A percentile compares a stretch with the other conserved stretches of the same genome.
phyloP scores from a whole-genome alignment of 2,113 vertebrate species.

The Amblyopsis rosae region DNA sequence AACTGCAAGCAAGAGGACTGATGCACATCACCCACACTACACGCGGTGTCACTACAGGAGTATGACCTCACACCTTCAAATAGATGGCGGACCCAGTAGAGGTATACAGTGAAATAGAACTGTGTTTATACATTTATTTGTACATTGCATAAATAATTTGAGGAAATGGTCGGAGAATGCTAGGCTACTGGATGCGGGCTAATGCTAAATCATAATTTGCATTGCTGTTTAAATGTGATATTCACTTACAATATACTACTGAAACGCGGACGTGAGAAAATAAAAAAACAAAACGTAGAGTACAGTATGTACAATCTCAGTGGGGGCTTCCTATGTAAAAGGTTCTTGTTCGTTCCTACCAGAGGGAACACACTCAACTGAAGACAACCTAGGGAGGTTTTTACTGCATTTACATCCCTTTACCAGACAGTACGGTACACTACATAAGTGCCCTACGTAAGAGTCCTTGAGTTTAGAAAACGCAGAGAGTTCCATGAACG shows the following conservation, averaged over 20 bases:
- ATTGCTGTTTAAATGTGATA: no score
- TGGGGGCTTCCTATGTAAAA: background rate
- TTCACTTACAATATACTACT: no score
- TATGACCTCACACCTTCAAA: background rate
- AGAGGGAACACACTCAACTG: background rate
- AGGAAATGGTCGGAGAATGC: no score
- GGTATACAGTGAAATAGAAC: slow-evolving; percentile 29
- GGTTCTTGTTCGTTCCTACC: background rate
- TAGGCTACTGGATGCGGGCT: no score
- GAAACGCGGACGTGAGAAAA: no score
- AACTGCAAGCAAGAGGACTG: slow-evolving; percentile 22
- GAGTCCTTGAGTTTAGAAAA: slow-evolving; percentile 2
- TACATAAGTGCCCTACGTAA: background rate
- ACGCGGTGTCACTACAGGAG: slow-evolving; percentile 46
- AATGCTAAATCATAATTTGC: no score
- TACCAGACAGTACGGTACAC: no score
- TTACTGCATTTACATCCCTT: no score
- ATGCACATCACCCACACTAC: slow-evolving; percentile 25
- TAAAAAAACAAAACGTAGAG: no score
- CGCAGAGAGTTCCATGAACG: background rate
- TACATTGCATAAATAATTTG: no score
- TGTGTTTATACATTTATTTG: no score
- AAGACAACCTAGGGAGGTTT: background rate
- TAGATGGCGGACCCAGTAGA: background rate
- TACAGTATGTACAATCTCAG: no score